Conservation (phyloP, 2,113 vertebrate genomes). For the Elachura formosa region DNA sequence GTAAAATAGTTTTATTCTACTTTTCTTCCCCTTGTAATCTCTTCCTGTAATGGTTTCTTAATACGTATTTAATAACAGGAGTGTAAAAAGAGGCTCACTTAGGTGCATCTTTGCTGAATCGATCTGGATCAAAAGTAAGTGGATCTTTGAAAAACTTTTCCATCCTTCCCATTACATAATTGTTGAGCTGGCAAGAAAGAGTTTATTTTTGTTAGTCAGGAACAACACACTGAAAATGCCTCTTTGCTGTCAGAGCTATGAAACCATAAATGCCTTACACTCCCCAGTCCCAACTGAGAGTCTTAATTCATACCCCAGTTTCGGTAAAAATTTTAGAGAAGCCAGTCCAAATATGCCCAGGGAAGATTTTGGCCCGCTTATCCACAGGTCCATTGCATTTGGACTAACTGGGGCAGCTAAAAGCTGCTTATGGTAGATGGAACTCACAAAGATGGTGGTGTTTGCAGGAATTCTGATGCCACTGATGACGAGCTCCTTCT, state of each 20-base stretch:
- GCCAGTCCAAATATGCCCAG: neutral
- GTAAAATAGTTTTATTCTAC: neutral
- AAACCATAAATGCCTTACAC: neutral
- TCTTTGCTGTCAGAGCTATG: neutral
- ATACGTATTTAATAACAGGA: neutral
- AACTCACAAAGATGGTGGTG: slow-evolving; percentile 58
- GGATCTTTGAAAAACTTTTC: slow-evolving; percentile 87
- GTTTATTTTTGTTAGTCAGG: neutral
- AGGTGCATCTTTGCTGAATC: slow-evolving; percentile 83
- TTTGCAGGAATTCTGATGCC: slow-evolving; percentile 77
- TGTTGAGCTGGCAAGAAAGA: slow-evolving; percentile 75
- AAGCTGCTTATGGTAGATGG: neutral
- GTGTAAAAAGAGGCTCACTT: slow-evolving; percentile 76
- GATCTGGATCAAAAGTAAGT: slow-evolving; percentile 85
- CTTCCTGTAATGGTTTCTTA: neutral
- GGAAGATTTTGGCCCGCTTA: neutral
- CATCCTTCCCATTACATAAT: slow-evolving; percentile 79
- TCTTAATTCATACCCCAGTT: neutral
- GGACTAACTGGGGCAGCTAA: neutral
- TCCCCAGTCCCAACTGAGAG: neutral
- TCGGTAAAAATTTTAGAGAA: neutral
- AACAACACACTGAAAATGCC: neutral
- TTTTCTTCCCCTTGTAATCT: neutral
- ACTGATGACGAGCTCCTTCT: slow-evolving; percentile 69
- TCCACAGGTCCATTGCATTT: neutral